Evolutionary conservation across 2,113 vertebrate species (phyloP).

Genomic region (Raphicerus campestris): DNA sequence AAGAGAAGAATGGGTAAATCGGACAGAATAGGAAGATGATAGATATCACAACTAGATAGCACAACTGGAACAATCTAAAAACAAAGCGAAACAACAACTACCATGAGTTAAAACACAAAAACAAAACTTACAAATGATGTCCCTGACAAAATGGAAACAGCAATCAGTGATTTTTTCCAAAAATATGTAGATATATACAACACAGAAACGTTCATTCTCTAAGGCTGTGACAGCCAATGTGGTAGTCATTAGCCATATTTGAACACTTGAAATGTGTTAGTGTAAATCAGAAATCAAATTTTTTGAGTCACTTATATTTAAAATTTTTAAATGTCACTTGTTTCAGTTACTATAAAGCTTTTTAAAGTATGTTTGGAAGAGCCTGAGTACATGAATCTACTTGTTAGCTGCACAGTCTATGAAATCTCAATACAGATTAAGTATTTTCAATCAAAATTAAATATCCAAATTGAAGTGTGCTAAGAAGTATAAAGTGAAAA

Average conservation of each 20-base stretch:
- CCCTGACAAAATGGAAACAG: background rate
- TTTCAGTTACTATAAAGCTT: slow-evolving; percentile 7
- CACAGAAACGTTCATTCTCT: background rate
- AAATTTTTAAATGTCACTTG: background rate
- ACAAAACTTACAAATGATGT: background rate
- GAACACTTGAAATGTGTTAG: background rate
- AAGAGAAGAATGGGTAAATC: background rate
- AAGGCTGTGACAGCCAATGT: background rate
- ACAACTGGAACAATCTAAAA: background rate
- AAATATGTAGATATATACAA: background rate
- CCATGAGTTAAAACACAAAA: background rate
- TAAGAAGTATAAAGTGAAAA: slow-evolving; percentile 21
- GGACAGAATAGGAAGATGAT: background rate
- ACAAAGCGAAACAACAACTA: background rate
- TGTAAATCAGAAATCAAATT: slow-evolving; percentile 6
- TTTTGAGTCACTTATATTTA: slow-evolving; percentile 11
- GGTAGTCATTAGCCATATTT: background rate
- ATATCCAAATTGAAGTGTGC: background rate
- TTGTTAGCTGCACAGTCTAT: background rate
- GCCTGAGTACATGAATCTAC: background rate
- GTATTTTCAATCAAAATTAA: slow-evolving; percentile 45
- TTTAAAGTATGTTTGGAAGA: background rate
- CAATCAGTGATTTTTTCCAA: background rate
- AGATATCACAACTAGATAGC: too few relatives aligned
- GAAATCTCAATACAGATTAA: slow-evolving; percentile 8